Evolutionary conservation across 2,888 invertebrate species (phyloP).

Genomic region (Seira musarum): DNA sequence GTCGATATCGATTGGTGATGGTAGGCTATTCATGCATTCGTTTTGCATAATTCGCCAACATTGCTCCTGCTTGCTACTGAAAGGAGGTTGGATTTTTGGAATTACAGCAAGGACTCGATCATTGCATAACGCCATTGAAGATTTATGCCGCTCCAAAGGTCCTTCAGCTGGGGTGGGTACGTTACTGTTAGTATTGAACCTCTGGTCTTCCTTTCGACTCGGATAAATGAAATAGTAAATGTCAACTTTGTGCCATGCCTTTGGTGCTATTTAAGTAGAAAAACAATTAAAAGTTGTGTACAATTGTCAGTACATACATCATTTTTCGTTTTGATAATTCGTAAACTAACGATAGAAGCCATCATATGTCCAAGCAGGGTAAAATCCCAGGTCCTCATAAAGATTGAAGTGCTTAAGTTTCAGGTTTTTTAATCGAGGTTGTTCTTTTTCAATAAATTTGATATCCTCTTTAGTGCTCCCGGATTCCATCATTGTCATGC

Average conservation of each 20-base stretch:
- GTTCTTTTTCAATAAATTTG: neutral
- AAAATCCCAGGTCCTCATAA: neutral
- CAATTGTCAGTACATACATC: neutral
- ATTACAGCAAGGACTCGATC: neutral
- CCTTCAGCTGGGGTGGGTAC: neutral
- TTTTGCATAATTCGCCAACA: neutral
- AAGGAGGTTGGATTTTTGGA: neutral
- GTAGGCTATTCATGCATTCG: neutral
- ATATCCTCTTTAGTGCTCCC: neutral
- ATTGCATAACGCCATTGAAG: neutral
- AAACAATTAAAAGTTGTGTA: neutral
- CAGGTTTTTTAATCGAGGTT: neutral
- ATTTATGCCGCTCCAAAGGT: neutral
- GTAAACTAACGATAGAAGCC: neutral
- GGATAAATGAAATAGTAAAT: neutral
- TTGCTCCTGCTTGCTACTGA: neutral
- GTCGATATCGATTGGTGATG: constrained; percentile 1
- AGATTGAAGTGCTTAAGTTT: neutral
- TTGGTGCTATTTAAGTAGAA: neutral
- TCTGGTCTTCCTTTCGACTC: too few species aligned
- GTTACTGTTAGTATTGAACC: neutral
- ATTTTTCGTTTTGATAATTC: neutral
- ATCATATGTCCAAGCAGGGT: neutral
- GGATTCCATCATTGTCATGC: neutral
- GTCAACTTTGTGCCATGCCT: neutral